Evolutionary conservation across 2,888 invertebrate genomes (phyloP), one percentile per base, ranked within the genome.

Genomic region (Notodonta ziczac): DNA sequence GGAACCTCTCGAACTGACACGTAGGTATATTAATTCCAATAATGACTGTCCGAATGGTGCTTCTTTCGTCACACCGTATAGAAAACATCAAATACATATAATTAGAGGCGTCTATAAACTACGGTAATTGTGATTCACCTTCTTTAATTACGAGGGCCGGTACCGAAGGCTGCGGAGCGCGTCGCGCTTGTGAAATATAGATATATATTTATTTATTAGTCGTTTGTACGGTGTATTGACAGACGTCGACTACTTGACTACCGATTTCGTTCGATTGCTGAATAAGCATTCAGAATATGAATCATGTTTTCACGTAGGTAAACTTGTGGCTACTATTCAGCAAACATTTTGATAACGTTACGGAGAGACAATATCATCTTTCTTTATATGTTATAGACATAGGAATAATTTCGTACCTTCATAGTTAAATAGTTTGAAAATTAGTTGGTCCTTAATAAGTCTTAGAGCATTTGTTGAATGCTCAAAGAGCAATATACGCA

Each of bases 11-110:
- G 93, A 93, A 87, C 93, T 89, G 79, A 88, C 93, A 93, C 93
- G 93, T 93, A 91, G 90, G 84, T 90, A 90, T 92, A 93, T 93
- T 93, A 93, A 93, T 93, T 91, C 93, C 81, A 88, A 82, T 93
- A 93, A 93, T 93, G 92, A 91, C 91, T 83, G 83, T 77, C 75
- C 80, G 88, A 87, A 87, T 84, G 87, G 85, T 85, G 84, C 80
- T 84, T 89, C 88, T 92, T 92, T 93, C 92, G 92, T 92, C 92
- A 92, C 91, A 77, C 77, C 85, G 89, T 87, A 90, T 91, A 89
- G 91, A 91, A 90, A 91, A 91, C 89, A 90, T 89, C 90, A 90
- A 91, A 92, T 90, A 89, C 85, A 89, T 91, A 88, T 93, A 92
- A 92, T 93, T 92, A 92, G 86, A 87, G 86, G 86, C 86, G 88